Evolutionary conservation across 2,888 invertebrate species (phyloP).

Genomic region (Lepidocyrtoides sp.): DNA sequence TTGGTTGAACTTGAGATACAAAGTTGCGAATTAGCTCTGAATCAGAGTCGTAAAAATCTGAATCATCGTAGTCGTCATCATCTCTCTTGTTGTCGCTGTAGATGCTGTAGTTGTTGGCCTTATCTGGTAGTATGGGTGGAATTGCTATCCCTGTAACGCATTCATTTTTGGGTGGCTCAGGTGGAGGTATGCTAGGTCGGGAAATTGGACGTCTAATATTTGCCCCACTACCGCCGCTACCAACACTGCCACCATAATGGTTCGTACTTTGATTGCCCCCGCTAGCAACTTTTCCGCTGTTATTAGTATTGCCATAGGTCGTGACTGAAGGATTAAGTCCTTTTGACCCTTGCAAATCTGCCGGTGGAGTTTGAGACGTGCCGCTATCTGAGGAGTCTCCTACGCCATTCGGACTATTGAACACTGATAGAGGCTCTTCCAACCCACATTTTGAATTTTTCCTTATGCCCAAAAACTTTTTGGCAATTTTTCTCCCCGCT

Average conservation of each 20-base stretch:
- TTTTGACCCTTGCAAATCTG: constrained; percentile 57
- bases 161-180: constrained; percentile 82
- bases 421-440: constrained; percentile 60
- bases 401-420: constrained; percentile 23
- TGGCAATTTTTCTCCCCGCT: constrained; percentile 84
- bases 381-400: constrained; percentile 47
- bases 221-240: constrained; percentile 33
- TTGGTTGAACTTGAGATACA: constrained; percentile 85
- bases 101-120: constrained; percentile 76
- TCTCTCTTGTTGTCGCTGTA: constrained; percentile 60
- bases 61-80: constrained; percentile 88
- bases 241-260: constrained; percentile 1
- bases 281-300: constrained; percentile 46
- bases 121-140: constrained; percentile 52
- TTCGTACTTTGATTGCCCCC: constrained; percentile 43
- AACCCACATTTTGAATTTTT: constrained; percentile 80
- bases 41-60: constrained; percentile 92
- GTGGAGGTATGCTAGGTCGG: constrained; percentile 83
- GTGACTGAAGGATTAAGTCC: constrained; percentile 54
- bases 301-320: constrained; percentile 19
- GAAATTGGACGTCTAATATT: constrained; percentile 78
- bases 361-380: constrained; percentile 20
- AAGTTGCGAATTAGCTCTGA: constrained; percentile 85
- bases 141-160: neutral
- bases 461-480: constrained; percentile 83